Percentiles rank a stretch among this genome's conserved stretches.
Evolutionary conservation across 2,888 invertebrate species (phyloP).

Genomic region (Cotesia congregata): DNA sequence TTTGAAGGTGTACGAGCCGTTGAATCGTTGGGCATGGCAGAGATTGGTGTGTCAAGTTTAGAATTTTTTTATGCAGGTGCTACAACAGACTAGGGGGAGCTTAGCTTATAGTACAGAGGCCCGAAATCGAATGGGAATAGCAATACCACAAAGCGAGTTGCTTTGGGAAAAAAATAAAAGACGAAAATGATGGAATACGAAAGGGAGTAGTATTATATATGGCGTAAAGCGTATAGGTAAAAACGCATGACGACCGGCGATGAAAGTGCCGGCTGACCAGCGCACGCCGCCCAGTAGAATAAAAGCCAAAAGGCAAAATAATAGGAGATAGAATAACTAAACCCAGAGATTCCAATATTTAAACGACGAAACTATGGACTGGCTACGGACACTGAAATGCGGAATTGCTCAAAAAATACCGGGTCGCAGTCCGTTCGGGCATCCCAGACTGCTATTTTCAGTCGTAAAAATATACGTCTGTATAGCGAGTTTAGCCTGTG

Average conservation of each 20-base stretch:
- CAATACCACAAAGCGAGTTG: slow-evolving; percentile 18
- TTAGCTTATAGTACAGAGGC: background rate
- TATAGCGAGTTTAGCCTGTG: slow-evolving; percentile 51
- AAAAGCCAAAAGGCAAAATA: slow-evolving; percentile 26
- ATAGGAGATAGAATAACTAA: slow-evolving; percentile 23
- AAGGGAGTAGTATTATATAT: background rate
- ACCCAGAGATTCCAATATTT: slow-evolving; percentile 28
- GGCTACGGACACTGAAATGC: slow-evolving; percentile 26
- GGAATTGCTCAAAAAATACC: slow-evolving; percentile 44
- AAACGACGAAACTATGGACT: slow-evolving; percentile 28
- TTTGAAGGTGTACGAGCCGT: background rate
- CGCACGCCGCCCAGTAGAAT: background rate
- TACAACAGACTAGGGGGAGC: slow-evolving; percentile 3
- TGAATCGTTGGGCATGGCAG: background rate
- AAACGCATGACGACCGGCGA: slow-evolving; percentile 13
- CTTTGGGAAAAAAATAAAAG: slow-evolving; percentile 15
- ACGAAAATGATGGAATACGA: slow-evolving; percentile 4
- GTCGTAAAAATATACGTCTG: slow-evolving; percentile 69
- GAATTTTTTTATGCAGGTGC: slow-evolving; percentile 15
- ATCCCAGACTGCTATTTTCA: slow-evolving; percentile 62
- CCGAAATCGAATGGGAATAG: slow-evolving; percentile 19
- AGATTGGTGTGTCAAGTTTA: slow-evolving; percentile 7
- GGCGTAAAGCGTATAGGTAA: slow-evolving; percentile 6
- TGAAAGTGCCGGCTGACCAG: background rate
- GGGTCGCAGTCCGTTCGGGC: slow-evolving; percentile 25